Evolutionary conservation across 2,113 vertebrate species (phyloP), one percentile per base, ranked within the genome.

Genomic region (Crotalus helleri): DNA sequence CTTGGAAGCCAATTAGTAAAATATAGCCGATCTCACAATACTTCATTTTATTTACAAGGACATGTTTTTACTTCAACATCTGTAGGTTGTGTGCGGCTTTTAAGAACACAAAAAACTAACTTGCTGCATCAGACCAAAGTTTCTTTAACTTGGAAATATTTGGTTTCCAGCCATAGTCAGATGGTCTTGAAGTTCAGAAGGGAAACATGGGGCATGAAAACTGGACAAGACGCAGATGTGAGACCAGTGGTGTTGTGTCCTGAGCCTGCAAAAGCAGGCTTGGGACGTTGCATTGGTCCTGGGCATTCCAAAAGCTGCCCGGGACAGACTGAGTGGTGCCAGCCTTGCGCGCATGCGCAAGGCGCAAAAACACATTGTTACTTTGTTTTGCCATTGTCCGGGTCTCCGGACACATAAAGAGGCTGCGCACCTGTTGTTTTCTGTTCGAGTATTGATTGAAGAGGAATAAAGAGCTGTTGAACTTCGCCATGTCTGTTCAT

Each of bases 21-120:
- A 94, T 94, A 61, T 94, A 91, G 93, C 94, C 93, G 61, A 81
- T 54, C 89, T 96, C 95, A 93, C 92, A 93, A 92, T 95, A 96
- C 96, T 97, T 97, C 95, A 94, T 95, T 95, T 96, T 94, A 96
- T 96, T 51, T 96, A 95, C 95, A 95, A 95, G 95, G 95, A 95
- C 94, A 94, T 93, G 93, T 96, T 96, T 94, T 95, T 95, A 88
- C 91, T 92, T 89, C 91, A 74, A 90, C 59, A 93, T 7, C 55
- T 91, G 51, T 69, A 39, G 89, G 58, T 93, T 89, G 91, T 95
- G 90, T 55, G 4, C 57, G 87, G 85, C 57, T 61, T 46, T 39
- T 86, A n/a, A 91, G 90, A 88, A 44, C 58, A 29, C 29, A 91
- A 89, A 88, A 88, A 26, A n/a, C 11, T 90, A 23, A 12, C 0